Evolutionary conservation across 2,888 invertebrate genomes (phyloP).

Genomic region (Hylaea fasciaria): DNA sequence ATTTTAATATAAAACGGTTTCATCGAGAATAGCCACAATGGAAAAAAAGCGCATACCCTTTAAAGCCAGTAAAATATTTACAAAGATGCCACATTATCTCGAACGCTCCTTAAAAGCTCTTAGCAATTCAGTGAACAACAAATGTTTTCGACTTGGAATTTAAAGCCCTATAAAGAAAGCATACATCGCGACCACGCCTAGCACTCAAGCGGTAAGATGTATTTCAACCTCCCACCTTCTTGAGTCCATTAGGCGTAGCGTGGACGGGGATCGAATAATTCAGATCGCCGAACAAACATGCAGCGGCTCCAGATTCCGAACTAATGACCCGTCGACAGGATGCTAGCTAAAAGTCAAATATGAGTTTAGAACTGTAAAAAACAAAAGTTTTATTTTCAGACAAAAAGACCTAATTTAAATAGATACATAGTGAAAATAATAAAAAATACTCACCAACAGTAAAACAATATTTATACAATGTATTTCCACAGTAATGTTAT

Average conservation of each 20-base stretch:
- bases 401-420: no score
- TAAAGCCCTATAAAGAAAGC: background rate
- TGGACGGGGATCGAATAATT: slow-evolving; percentile 34
- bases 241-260: slow-evolving; percentile 34
- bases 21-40: no score
- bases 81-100: slow-evolving; percentile 1
- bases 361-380: no score
- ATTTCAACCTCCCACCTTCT: slow-evolving; percentile 25
- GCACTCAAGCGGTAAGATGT: slow-evolving; percentile 24
- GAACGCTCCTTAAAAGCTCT: slow-evolving; percentile 9
- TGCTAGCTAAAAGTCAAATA: no score
- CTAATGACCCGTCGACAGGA: slow-evolving; percentile 19
- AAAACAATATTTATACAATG: no score
- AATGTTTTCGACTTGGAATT: slow-evolving; percentile 11
- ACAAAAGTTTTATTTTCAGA: no score
- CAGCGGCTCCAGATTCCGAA: slow-evolving; percentile 3
- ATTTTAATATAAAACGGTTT: no score
- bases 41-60: background rate
- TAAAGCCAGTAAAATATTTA: background rate
- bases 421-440: no score
- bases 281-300: slow-evolving; percentile 28
- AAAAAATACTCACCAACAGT: no score
- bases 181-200: slow-evolving; percentile 18
- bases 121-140: slow-evolving; percentile 6
- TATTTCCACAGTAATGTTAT: no score